Base-by-base conservation (phyloP, 1,140 invertebrate species). In the Globodera ellingtonae region DNA sequence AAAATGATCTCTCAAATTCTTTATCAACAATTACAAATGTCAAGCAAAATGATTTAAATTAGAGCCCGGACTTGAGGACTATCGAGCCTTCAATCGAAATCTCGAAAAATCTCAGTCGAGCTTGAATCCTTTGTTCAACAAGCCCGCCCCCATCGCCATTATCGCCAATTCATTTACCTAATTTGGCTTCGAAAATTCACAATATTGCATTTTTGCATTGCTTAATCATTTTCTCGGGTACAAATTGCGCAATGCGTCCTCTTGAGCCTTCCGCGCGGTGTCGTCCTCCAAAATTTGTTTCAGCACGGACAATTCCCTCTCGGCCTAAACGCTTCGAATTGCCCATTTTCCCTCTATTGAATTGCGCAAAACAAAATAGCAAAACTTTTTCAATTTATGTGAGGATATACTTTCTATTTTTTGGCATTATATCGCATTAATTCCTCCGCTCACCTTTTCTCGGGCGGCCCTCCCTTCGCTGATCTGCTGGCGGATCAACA, bases 201-300 rank as follows among this genome's bases (percentile, higher is more conserved):
- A 2, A 35, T 3, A 35, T 35, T 35, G 35, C 56, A 6, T 62
- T 6, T 62, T 62, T 62, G 7, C 50, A 7, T 62, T 62, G 56
- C 56, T 10, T 35, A 2, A 5, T 77, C 48, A 77, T 77, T 77
- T 77, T 69, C 75, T 65, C 47, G 75, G 75, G 46, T 77, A 77
- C 44, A 77, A 66, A 77, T 77, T 77, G 21, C 62, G n/a, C 52
- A 77, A 48, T 62, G 75, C n/a, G 65, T 67, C 75, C 4, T 69
- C 67, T 67, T 77, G 75, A 46, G 75, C 75, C 35, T 24, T 24
- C 48, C 75, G 52, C 13, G 75, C 65, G 8, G 59, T 77, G 35
- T 77, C 75, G 46, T 77, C 75, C 48, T 62, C 62, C 52, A 77
- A 62, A 69, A 77, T 77, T 66, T 77, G 75, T 69, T 77, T 77